Evolutionary conservation across 2,888 invertebrate genomes (phyloP).

Genomic region (Subacronicta megacephala): DNA sequence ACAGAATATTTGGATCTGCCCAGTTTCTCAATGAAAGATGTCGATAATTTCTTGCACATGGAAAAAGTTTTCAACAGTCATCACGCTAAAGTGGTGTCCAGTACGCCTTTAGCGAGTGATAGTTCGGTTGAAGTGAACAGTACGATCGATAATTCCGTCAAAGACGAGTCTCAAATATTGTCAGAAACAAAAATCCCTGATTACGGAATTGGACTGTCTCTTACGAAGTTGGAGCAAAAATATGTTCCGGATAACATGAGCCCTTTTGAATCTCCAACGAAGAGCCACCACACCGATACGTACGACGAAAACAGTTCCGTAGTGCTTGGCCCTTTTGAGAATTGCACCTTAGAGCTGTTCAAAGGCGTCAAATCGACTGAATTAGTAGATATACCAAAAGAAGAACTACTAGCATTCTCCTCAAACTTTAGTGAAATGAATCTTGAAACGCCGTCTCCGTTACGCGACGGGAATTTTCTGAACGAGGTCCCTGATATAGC

Average conservation of each 20-base stretch:
- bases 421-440: slow-evolving; percentile 88
- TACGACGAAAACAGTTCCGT: slow-evolving; percentile 88
- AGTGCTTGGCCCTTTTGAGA: slow-evolving; percentile 89
- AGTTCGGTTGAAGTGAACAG: slow-evolving; percentile 64
- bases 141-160: slow-evolving; percentile 62
- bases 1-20: slow-evolving; percentile 84
- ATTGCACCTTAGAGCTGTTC: slow-evolving; percentile 86
- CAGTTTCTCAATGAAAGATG: slow-evolving; percentile 69
- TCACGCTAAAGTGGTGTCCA: slow-evolving; percentile 64
- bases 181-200: slow-evolving; percentile 70
- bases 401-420: slow-evolving; percentile 87
- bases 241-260: slow-evolving; percentile 74
- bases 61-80: slow-evolving; percentile 70
- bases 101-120: slow-evolving; percentile 80
- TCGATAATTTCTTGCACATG: slow-evolving; percentile 73
- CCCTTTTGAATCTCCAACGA: slow-evolving; percentile 84
- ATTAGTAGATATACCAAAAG: slow-evolving; percentile 79
- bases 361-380: slow-evolving; percentile 85
- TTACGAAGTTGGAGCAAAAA: slow-evolving; percentile 75
- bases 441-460: slow-evolving; percentile 83
- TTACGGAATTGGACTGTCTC: slow-evolving; percentile 62
- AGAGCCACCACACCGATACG: slow-evolving; percentile 83
- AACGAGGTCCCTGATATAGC: slow-evolving; percentile 85
- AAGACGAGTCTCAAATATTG: slow-evolving; percentile 57
- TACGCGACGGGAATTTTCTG: slow-evolving; percentile 83